These are phyloP conservation scores for Matsumurasca onukii DNA, from an alignment of 1,140 invertebrate genomes.

Conservation along the genomic window DNA sequence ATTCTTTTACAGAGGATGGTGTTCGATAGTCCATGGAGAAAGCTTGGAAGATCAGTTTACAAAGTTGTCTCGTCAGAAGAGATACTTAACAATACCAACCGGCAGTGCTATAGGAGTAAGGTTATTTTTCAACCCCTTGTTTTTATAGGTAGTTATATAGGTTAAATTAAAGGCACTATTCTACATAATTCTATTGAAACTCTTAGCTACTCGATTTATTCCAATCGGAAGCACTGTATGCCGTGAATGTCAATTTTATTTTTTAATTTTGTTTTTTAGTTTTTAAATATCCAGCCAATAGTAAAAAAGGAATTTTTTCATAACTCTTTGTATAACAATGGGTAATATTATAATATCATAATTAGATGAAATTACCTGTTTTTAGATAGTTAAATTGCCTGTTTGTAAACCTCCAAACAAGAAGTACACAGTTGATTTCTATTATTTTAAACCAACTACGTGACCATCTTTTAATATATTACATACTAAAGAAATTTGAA, in stretches of 20 bases:
- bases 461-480: too few relatives aligned
- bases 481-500: too few relatives aligned
- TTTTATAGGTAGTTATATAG: not conserved
- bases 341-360: too few relatives aligned
- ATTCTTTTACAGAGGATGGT: not conserved
- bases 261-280: too few relatives aligned
- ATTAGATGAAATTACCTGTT: too few relatives aligned
- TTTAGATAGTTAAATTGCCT: too few relatives aligned
- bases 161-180: not conserved
- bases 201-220: not conserved
- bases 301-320: too few relatives aligned
- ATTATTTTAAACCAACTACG: too few relatives aligned
- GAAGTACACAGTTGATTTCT: too few relatives aligned
- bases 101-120: slow-evolving; percentile 31
- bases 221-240: not conserved
- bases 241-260: not conserved
- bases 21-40: not conserved
- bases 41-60: slow-evolving; percentile 25
- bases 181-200: not conserved
- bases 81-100: slow-evolving; percentile 25
- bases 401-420: too few relatives aligned
- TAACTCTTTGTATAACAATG: too few relatives aligned
- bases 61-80: slow-evolving; percentile 28
- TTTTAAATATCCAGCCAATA: too few relatives aligned
- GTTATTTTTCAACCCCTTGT: not conserved